These are phyloP conservation scores for Odontophorus gujanensis DNA, from an alignment of 2,113 vertebrate species.

Conservation along the genomic window DNA sequence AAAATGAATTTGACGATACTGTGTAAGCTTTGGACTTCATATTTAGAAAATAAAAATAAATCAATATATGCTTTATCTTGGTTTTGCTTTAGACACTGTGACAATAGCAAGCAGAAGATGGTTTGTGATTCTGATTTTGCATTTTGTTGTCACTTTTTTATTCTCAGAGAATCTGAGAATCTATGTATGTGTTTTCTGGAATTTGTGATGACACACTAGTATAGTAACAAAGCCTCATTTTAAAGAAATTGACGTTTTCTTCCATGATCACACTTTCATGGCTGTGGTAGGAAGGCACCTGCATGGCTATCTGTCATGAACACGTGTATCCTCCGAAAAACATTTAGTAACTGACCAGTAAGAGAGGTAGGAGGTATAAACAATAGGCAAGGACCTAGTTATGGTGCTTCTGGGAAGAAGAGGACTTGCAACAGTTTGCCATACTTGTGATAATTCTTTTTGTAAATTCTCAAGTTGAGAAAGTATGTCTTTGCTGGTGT, in stretches of 20 bases:
- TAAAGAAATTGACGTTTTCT: not conserved
- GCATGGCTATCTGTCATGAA: not conserved
- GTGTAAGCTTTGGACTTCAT: not conserved
- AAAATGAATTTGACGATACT: not conserved
- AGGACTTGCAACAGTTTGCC: not conserved
- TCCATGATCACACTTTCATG: not conserved
- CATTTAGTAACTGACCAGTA: not conserved
- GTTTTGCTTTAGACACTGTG: not conserved
- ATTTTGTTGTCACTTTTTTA: not conserved
- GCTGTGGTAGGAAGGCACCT: not conserved
- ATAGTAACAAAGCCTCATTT: not conserved
- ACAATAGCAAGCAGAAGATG: not conserved
- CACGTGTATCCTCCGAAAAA: accelerated
- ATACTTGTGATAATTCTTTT: not conserved
- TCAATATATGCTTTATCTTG: not conserved
- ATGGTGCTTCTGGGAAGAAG: not conserved
- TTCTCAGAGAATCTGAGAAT: not conserved
- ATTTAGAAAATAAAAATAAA: not conserved
- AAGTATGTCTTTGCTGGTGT: not conserved
- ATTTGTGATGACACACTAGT: not conserved
- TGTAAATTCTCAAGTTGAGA: not conserved
- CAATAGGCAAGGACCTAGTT: not conserved
- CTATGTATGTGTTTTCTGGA: not conserved
- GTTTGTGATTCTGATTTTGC: not conserved
- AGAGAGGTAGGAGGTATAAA: not conserved